Conservation (phyloP, 2,888 invertebrate species). For the Schrankia costaestrigalis region DNA sequence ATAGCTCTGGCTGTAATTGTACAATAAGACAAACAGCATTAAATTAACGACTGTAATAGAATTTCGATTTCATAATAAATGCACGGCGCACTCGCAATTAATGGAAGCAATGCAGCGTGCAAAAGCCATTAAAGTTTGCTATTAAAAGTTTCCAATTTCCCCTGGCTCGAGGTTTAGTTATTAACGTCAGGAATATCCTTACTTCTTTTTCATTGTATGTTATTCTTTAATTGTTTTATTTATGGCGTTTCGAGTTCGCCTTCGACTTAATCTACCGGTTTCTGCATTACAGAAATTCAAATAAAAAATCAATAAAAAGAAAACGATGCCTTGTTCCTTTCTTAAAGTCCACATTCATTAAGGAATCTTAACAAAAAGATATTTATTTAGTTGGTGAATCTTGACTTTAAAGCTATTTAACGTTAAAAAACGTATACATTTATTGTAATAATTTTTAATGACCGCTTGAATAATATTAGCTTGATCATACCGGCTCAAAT, state of each 20-base stretch:
- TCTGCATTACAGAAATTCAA: conserved; percentile 33
- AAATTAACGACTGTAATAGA: conserved; percentile 42
- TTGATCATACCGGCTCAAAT: conserved; percentile 22
- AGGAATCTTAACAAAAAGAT: too few relatives aligned
- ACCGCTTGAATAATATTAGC: conserved; percentile 38
- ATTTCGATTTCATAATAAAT: conserved; percentile 50
- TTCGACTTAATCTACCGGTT: conserved; percentile 43
- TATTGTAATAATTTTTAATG: conserved; percentile 36
- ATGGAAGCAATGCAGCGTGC: conserved; percentile 60
- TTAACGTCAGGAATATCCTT: conserved; percentile 43
- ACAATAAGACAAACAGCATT: conserved; percentile 43
- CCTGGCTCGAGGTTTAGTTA: conserved; percentile 48
- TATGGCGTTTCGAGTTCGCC: conserved; percentile 44
- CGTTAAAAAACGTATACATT: too few relatives aligned
- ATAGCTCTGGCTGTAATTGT: conserved; percentile 32
- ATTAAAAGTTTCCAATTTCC: conserved; percentile 66
- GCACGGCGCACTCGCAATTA: conserved; percentile 50
- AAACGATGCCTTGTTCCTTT: too few relatives aligned
- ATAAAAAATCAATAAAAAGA: too few relatives aligned
- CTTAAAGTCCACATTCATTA: too few relatives aligned
- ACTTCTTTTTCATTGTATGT: conserved; percentile 48
- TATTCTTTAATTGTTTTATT: conserved; percentile 65
- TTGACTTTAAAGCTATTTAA: too few relatives aligned
- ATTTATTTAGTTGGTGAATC: too few relatives aligned
- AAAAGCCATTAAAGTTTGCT: conserved; percentile 58